Evolutionary conservation across 2,113 vertebrate genomes (phyloP).

Genomic region (Paratilapia polleni): DNA sequence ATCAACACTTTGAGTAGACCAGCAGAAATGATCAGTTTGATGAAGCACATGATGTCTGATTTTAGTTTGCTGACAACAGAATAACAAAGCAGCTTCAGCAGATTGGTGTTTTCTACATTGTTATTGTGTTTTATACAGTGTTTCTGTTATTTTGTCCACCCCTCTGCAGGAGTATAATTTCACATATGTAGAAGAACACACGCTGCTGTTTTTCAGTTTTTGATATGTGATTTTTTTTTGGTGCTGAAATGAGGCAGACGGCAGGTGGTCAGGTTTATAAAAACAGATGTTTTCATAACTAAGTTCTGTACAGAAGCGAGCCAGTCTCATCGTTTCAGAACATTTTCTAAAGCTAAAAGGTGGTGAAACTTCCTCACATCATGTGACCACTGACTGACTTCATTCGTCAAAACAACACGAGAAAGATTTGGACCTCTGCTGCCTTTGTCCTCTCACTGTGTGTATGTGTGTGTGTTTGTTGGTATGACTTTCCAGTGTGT

Average conservation of each 20-base stretch:
- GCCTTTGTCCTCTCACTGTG: conserved; percentile 37
- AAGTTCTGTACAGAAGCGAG: not conserved
- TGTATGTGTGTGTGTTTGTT: conserved; percentile 14
- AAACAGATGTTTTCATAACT: conserved; percentile 1
- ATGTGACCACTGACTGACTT: not conserved
- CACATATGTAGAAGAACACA: not conserved
- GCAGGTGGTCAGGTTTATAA: not conserved
- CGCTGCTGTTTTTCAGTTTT: not conserved
- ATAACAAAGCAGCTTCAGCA: not conserved
- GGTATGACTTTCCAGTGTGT: conserved; percentile 19
- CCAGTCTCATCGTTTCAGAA: too few relatives aligned
- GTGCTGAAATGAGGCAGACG: not conserved
- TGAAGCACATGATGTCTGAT: not conserved
- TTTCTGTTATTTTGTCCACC: conserved; percentile 7
- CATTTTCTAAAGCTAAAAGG: too few relatives aligned
- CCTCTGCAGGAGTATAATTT: conserved; percentile 2
- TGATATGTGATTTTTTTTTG: not conserved
- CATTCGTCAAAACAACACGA: not conserved
- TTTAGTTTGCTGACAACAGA: not conserved
- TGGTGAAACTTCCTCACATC: not conserved
- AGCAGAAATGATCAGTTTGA: not conserved
- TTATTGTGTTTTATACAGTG: not conserved
- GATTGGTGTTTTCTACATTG: not conserved
- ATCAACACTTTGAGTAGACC: not conserved
- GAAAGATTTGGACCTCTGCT: not conserved